A percentile compares a stretch with the other conserved stretches of the same genome.
phyloP scores from a whole-genome alignment of 2,797 vertebrate species.

The Octomys mimax region DNA sequence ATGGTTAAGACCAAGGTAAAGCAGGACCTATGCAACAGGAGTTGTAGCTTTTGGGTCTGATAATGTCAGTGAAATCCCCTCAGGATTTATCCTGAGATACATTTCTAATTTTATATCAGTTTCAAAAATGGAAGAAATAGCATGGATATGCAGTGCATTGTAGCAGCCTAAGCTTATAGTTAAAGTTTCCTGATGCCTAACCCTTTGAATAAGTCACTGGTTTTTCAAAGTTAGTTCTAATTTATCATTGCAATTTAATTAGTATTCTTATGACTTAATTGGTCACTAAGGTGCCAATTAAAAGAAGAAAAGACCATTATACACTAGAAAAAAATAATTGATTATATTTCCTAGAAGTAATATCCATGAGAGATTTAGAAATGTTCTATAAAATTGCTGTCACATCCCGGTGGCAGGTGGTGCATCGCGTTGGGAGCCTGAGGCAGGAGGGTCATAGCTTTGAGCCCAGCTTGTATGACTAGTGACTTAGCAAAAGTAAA shows the following conservation, averaged over 20 bases:
- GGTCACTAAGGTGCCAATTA: conserved; percentile 68
- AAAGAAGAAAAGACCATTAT: conserved; percentile 63
- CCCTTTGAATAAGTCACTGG: conserved; percentile 27
- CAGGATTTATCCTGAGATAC: no score
- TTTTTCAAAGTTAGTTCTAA: conserved; percentile 60
- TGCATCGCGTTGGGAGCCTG: neutral
- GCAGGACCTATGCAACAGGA: no score
- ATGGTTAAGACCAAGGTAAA: no score
- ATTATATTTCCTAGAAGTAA: conserved; percentile 73
- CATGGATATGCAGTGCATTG: neutral
- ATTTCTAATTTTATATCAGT: conserved; percentile 44
- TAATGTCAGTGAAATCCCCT: no score
- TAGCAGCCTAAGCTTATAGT: conserved; percentile 25
- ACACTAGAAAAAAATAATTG: conserved; percentile 51
- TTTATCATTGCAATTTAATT: conserved; percentile 66
- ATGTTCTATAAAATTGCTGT: conserved; percentile 7
- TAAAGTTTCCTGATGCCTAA: conserved; percentile 42
- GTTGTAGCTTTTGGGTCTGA: no score
- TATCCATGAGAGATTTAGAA: neutral
- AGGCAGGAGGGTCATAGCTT: neutral
- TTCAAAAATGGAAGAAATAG: conserved; percentile 47
- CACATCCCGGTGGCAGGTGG: neutral
- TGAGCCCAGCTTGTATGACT: neutral
- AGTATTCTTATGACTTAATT: conserved; percentile 66
- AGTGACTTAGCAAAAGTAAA: neutral